phyloP scores from a whole-genome alignment of 2,797 vertebrate species.

The Amblyraja radiata region DNA sequence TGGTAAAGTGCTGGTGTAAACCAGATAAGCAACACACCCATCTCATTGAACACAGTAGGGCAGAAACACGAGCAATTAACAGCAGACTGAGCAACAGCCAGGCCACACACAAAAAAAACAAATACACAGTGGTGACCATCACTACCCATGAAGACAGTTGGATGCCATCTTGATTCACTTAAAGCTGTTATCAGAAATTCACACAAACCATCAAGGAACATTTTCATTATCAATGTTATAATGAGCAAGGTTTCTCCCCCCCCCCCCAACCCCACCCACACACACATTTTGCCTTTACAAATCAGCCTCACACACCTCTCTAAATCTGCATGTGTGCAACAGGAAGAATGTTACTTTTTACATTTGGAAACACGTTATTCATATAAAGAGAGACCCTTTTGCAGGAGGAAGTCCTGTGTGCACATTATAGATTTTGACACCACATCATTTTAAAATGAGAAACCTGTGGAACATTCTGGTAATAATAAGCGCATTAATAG shows the following conservation, averaged over 20 bases:
- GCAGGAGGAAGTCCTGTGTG: neutral
- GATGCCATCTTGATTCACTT: conserved; percentile 33
- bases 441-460: neutral
- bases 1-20: conserved; percentile 15
- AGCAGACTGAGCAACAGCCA: neutral
- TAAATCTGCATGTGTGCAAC: neutral
- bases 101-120: neutral
- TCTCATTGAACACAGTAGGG: neutral
- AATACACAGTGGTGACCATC: conserved; percentile 11
- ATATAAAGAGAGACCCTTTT: neutral
- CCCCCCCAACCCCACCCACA: too few species aligned
- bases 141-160: conserved; percentile 6
- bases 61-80: neutral
- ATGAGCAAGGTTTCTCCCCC: neutral
- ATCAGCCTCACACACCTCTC: neutral
- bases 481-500: neutral
- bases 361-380: neutral
- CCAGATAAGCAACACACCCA: neutral
- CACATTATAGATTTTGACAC: neutral
- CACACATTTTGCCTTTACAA: neutral
- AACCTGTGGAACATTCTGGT: neutral
- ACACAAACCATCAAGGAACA: neutral
- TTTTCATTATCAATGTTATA: neutral
- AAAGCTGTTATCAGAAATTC: conserved; percentile 28
- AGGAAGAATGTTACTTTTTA: neutral